Conservation (phyloP, 2,113 vertebrate genomes). For the Calonectris borealis region DNA sequence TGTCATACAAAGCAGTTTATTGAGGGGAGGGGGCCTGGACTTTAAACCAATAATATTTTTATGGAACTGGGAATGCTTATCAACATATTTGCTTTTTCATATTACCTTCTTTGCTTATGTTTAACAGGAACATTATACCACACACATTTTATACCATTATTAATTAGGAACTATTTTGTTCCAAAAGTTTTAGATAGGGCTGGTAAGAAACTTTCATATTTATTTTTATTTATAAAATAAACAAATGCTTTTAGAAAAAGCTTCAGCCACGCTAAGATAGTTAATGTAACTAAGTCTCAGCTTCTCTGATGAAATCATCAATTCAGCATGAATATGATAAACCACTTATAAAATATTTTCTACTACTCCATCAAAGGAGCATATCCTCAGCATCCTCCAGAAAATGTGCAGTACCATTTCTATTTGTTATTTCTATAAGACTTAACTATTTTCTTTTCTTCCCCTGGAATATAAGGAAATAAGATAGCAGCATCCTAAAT, state of each 20-base stretch:
- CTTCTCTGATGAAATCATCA: background rate
- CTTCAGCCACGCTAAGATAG: background rate
- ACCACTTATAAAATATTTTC: background rate
- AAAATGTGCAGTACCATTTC: background rate
- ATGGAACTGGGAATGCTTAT: background rate
- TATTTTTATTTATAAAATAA: background rate
- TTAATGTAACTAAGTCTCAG: background rate
- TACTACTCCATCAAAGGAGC: background rate
- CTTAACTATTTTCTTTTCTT: background rate
- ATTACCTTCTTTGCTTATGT: background rate
- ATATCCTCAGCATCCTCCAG: background rate
- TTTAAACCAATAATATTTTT: background rate
- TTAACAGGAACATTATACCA: background rate
- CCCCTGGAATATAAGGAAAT: background rate
- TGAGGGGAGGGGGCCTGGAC: background rate
- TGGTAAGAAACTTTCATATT: background rate
- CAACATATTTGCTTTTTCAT: background rate
- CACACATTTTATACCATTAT: background rate
- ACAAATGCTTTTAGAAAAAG: background rate
- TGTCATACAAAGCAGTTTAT: slow-evolving; percentile 12
- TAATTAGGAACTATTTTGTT: background rate
- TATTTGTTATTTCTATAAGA: background rate
- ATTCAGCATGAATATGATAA: background rate
- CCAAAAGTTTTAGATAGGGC: background rate
- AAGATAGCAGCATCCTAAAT: background rate